Conservation (phyloP, 2,113 vertebrate species). For the Callospermophilus lateralis region DNA sequence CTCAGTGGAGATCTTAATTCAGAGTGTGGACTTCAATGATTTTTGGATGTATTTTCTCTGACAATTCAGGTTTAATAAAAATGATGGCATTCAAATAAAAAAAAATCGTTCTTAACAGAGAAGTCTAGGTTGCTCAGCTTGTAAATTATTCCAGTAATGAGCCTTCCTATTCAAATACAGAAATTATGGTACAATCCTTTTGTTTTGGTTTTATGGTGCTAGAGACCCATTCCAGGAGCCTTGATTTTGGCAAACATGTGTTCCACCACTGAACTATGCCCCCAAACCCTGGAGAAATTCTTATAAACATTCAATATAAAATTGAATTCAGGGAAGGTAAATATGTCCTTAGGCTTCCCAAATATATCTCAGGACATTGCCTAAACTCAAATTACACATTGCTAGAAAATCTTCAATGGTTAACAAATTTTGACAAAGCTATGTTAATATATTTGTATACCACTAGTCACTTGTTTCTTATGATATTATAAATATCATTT, state of each 20-base stretch:
- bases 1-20: background rate
- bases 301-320: background rate
- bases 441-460: slow-evolving; percentile 26
- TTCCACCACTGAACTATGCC: background rate
- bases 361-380: background rate
- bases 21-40: background rate
- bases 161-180: background rate
- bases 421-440: background rate
- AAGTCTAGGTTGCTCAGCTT: slow-evolving; percentile 14
- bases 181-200: background rate
- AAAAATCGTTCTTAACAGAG: slow-evolving; percentile 15
- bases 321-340: background rate
- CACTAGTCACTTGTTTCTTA: background rate
- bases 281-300: background rate
- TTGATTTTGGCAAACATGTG: too few species aligned
- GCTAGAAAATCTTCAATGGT: slow-evolving; percentile 17
- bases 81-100: slow-evolving; percentile 36
- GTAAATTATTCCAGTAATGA: background rate
- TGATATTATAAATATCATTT: slow-evolving; percentile 1
- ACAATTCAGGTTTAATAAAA: slow-evolving; percentile 15
- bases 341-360: background rate
- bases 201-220: background rate
- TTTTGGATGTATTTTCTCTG: background rate
- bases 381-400: slow-evolving; percentile 4
- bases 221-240: background rate